Conservation (phyloP, 2,888 invertebrate genomes). For the Enchytraeus crypticus region DNA sequence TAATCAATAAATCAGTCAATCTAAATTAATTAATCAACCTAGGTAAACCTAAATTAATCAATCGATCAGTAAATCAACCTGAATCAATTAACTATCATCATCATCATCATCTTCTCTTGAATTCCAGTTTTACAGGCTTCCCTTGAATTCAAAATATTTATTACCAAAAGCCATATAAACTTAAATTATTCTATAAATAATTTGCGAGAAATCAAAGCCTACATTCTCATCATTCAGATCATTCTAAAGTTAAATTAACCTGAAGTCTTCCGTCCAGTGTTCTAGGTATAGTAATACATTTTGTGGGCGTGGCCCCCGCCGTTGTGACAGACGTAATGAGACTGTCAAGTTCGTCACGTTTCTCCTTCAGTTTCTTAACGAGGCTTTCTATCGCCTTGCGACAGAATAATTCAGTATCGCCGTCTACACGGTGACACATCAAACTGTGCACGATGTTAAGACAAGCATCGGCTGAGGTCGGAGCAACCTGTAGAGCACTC, state of each 20-base stretch:
- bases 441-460: constrained; percentile 95
- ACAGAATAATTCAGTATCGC: constrained; percentile 94
- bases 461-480: constrained; percentile 92
- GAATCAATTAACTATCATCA: no score
- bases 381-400: constrained; percentile 97
- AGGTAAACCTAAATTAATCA: no score
- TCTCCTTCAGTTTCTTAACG: constrained; percentile 97
- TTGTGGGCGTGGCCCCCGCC: constrained; percentile 93
- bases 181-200: no score
- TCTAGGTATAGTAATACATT: constrained; percentile 97
- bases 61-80: no score
- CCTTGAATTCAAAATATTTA: no score
- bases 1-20: neutral
- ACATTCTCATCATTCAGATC: neutral
- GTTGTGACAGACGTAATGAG: constrained; percentile 97
- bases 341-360: constrained; percentile 92
- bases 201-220: neutral
- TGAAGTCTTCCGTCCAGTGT: constrained; percentile 94
- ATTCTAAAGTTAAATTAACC: constrained; percentile 52
- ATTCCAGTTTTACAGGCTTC: no score
- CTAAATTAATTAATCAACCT: no score
- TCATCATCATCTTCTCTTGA: no score
- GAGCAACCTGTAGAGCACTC: constrained; percentile 22
- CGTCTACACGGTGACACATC: constrained; percentile 92
- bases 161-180: no score